Evolutionary conservation across 2,888 invertebrate species (phyloP).

Genomic region (Sclerodermus sp.): DNA sequence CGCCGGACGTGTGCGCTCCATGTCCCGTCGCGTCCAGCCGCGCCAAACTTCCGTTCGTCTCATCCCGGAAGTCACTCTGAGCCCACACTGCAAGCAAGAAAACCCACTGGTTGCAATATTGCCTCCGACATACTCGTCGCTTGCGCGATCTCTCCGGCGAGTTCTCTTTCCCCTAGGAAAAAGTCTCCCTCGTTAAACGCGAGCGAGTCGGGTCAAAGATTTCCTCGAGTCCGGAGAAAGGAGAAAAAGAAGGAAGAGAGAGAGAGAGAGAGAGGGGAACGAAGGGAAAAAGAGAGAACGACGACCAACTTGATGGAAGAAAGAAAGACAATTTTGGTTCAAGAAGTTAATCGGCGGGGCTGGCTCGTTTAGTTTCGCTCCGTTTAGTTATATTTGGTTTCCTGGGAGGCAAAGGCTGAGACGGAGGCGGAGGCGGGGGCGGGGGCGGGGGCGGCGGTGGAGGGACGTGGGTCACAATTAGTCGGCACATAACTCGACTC

Average conservation of each 20-base stretch:
- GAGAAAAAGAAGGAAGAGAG: constrained; percentile 15
- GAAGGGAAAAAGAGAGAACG: not conserved
- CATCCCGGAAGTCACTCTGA: constrained; percentile 86
- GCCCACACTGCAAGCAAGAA: constrained; percentile 76
- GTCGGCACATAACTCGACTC: constrained; percentile 54
- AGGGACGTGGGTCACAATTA: constrained; percentile 50
- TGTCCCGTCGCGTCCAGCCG: constrained; percentile 61
- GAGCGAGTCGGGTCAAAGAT: too few species aligned
- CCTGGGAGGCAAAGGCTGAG: constrained; percentile 3
- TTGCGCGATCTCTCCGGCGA: constrained; percentile 6
- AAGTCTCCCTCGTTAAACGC: too few species aligned
- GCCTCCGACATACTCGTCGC: too few species aligned
- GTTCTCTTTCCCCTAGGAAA: too few species aligned
- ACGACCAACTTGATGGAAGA: not conserved
- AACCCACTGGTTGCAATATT: constrained; percentile 43
- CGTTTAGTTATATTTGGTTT: constrained; percentile 56
- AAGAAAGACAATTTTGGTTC: too few species aligned
- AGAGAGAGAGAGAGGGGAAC: constrained; percentile 3
- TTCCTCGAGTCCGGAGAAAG: too few species aligned
- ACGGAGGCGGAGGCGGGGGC: not conserved
- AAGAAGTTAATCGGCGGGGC: constrained; percentile 47
- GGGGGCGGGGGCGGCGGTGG: constrained; percentile 33
- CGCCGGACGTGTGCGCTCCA: constrained; percentile 52
- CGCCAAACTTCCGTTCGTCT: constrained; percentile 69
- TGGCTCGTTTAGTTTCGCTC: constrained; percentile 47